Percentiles rank a stretch among this genome's conserved stretches.
These are phyloP conservation scores for Siderastrea radians DNA, from an alignment of 92 coral and sea anemone species.

Conservation along the genomic window DNA sequence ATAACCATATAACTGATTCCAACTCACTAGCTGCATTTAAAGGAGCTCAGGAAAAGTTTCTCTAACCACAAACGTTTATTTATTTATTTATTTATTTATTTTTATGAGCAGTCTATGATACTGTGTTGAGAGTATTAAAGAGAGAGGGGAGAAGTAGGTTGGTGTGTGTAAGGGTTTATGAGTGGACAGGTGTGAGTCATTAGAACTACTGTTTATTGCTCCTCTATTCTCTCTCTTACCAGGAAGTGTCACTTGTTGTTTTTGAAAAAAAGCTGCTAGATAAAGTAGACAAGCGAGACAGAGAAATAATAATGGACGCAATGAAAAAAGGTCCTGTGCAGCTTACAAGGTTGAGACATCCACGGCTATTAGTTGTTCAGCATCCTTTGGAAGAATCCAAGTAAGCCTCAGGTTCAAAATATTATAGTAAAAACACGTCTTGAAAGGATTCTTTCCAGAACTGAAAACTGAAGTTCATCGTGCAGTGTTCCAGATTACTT, in stretches of 20 bases:
- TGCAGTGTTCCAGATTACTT: too few species aligned
- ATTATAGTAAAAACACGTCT: neutral
- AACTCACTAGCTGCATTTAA: too few species aligned
- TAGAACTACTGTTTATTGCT: neutral
- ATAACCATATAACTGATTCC: too few species aligned
- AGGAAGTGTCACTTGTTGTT: slow-evolving; percentile 96
- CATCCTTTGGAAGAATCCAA: slow-evolving; percentile 98
- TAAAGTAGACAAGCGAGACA: slow-evolving; percentile 85
- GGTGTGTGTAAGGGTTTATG: too few species aligned
- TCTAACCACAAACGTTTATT: too few species aligned
- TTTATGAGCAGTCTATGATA: too few species aligned
- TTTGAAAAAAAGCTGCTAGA: slow-evolving; percentile 95
- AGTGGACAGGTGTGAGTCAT: too few species aligned
- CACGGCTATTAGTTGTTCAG: slow-evolving; percentile 92
- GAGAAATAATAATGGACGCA: slow-evolving; percentile 79
- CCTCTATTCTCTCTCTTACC: neutral
- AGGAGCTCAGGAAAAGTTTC: too few species aligned
- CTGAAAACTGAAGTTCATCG: too few species aligned
- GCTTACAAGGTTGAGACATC: slow-evolving; percentile 94
- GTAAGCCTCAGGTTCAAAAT: slow-evolving; percentile 37
- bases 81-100: too few species aligned
- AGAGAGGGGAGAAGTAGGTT: too few species aligned
- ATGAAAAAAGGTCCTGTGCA: slow-evolving; percentile 97
- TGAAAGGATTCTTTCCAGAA: neutral
- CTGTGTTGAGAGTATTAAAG: too few species aligned